These are phyloP conservation scores for Agriopis leucophaearia DNA, from an alignment of 2,888 invertebrate species.

Conservation along the genomic window DNA sequence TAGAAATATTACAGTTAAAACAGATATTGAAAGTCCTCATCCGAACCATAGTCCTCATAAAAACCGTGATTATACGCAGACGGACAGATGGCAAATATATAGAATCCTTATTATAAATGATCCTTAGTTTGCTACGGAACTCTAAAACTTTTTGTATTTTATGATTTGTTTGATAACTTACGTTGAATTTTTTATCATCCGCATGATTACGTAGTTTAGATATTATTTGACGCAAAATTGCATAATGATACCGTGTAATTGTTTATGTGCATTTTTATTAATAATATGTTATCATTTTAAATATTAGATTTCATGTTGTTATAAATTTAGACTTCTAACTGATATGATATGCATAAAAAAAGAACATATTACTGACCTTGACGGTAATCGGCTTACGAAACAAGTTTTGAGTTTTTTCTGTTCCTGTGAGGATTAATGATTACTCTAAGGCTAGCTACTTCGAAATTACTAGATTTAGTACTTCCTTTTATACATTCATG, in stretches of 20 bases:
- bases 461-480: conserved; percentile 17
- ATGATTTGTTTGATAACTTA: not conserved
- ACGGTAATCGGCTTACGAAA: conserved; percentile 27
- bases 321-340: conserved; percentile 18
- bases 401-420: conserved; percentile 30
- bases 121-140: too few relatives aligned
- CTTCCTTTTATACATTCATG: conserved; percentile 19
- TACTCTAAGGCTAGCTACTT: conserved; percentile 1
- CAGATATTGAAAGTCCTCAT: too few relatives aligned
- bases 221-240: conserved; percentile 13
- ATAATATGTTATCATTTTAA: conserved; percentile 1
- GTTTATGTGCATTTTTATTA: conserved; percentile 4
- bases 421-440: conserved; percentile 29
- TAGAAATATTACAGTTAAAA: too few relatives aligned
- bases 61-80: too few relatives aligned
- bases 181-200: conserved; percentile 3
- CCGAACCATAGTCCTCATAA: too few relatives aligned
- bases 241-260: conserved; percentile 11
- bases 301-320: not conserved
- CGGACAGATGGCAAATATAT: too few relatives aligned
- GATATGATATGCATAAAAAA: conserved; percentile 17
- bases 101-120: not conserved
- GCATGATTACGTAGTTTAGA: conserved; percentile 2
- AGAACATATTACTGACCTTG: conserved; percentile 24
- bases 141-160: not conserved